Percentiles rank a stretch among this genome's conserved stretches.
phyloP scores from a whole-genome alignment of 30 jellyfish, hydroid and myxozoan species.

The Pelagia noctiluca region DNA sequence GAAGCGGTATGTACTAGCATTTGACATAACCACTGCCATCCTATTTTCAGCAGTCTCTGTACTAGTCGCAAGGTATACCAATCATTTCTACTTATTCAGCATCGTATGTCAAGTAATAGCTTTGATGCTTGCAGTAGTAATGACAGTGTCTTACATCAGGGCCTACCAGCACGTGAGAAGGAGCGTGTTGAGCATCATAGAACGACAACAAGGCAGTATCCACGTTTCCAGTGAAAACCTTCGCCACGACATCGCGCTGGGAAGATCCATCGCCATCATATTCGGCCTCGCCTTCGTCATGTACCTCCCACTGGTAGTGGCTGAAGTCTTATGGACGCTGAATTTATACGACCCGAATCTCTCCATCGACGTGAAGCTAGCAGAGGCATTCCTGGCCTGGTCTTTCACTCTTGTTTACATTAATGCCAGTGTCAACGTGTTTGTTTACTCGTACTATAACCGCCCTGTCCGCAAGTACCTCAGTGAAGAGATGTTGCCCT shows the following conservation, averaged over 20 bases:
- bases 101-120: neutral
- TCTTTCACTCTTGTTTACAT: conserved; percentile 26
- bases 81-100: conserved; percentile 43
- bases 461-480: conserved; percentile 38
- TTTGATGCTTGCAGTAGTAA: neutral
- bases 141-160: neutral
- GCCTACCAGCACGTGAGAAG: conserved; percentile 37
- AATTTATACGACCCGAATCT: neutral
- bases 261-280: conserved; percentile 19
- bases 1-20: conserved; percentile 24
- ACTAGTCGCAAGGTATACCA: conserved; percentile 25
- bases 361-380: neutral
- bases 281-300: neutral
- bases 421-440: conserved; percentile 35
- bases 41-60: conserved; percentile 1
- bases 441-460: conserved; percentile 42
- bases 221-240: neutral
- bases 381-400: conserved; percentile 17
- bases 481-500: no score
- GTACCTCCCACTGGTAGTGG: conserved; percentile 1
- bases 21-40: neutral
- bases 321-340: conserved; percentile 41
- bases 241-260: conserved; percentile 55
- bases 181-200: conserved; percentile 28
- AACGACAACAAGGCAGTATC: conserved; percentile 16